A percentile compares a stretch with the other conserved stretches of the same genome.
phyloP scores from a whole-genome alignment of 2,888 invertebrate genomes.

The Galeopsomyia nigrocyanea region DNA sequence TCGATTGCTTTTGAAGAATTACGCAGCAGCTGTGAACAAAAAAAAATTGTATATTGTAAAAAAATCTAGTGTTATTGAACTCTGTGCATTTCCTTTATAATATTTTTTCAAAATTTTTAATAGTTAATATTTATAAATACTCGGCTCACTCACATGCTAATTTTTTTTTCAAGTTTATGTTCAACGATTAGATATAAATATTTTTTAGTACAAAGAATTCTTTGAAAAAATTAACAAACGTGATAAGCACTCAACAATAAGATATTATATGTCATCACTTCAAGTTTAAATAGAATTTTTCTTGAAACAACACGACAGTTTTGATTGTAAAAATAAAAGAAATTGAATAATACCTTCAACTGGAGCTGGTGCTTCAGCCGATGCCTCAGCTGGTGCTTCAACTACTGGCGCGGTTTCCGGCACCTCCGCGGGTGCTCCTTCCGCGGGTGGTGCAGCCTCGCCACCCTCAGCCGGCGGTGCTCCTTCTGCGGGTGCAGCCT shows the following conservation, averaged over 20 bases:
- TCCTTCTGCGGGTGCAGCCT: conserved; percentile 55
- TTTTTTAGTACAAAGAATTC: not conserved
- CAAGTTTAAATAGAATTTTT: too few species aligned
- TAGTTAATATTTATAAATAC: too few species aligned
- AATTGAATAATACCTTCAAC: conserved; percentile 9
- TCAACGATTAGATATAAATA: too few species aligned
- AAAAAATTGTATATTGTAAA: conserved; percentile 11
- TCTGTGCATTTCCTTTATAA: too few species aligned
- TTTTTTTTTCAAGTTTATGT: too few species aligned
- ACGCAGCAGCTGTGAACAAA: conserved; percentile 39
- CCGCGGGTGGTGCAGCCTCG: conserved; percentile 52
- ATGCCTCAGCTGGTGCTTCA: conserved; percentile 52
- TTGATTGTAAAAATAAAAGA: not conserved
- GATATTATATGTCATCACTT: too few species aligned
- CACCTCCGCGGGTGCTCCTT: conserved; percentile 52
- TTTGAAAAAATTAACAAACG: conserved; percentile 7
- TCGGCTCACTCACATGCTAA: too few species aligned
- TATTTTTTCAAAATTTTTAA: too few species aligned
- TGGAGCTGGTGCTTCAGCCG: conserved; percentile 27
- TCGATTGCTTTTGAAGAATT: conserved; percentile 34
- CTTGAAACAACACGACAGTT: too few species aligned
- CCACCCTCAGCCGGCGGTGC: conserved; percentile 56
- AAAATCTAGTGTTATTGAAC: not conserved
- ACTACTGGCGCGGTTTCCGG: conserved; percentile 60
- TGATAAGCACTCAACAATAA: too few species aligned